Percentiles rank a stretch among this genome's conserved stretches.
Conservation (phyloP, 2,888 invertebrate species). For the Acleris holmiana region DNA sequence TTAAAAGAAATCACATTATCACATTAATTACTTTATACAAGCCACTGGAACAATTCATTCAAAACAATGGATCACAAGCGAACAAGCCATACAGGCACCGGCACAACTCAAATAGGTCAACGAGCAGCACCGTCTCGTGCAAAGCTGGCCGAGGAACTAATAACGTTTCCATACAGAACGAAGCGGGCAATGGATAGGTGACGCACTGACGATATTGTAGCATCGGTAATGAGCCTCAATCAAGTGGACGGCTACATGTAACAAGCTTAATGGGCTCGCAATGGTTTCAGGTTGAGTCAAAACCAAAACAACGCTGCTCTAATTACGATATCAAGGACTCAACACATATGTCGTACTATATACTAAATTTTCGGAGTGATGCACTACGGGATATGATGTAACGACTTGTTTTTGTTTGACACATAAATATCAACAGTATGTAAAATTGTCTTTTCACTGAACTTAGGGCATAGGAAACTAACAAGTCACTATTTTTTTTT, state of each 20-base stretch:
- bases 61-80: background rate
- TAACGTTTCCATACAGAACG: background rate
- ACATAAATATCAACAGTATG: too few species aligned
- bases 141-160: background rate
- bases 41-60: background rate
- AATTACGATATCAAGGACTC: slow-evolving; percentile 33
- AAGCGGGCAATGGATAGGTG: slow-evolving; percentile 18
- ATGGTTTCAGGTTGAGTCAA: slow-evolving; percentile 48
- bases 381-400: too few species aligned
- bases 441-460: too few species aligned
- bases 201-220: slow-evolving; percentile 8
- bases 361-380: too few species aligned
- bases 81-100: background rate
- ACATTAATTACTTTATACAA: background rate
- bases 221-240: slow-evolving; percentile 25
- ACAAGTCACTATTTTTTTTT: too few species aligned
- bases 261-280: slow-evolving; percentile 58
- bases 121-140: background rate
- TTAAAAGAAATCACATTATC: background rate
- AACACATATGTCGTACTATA: background rate
- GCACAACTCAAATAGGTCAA: slow-evolving; percentile 1
- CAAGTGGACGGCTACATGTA: slow-evolving; percentile 42
- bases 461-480: too few species aligned
- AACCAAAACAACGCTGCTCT: slow-evolving; percentile 63
- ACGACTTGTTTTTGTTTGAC: too few species aligned